Percentiles rank a stretch among this genome's conserved stretches.
phyloP scores from a whole-genome alignment of 1,140 invertebrate species.

The Akabosia matsudoensis region DNA sequence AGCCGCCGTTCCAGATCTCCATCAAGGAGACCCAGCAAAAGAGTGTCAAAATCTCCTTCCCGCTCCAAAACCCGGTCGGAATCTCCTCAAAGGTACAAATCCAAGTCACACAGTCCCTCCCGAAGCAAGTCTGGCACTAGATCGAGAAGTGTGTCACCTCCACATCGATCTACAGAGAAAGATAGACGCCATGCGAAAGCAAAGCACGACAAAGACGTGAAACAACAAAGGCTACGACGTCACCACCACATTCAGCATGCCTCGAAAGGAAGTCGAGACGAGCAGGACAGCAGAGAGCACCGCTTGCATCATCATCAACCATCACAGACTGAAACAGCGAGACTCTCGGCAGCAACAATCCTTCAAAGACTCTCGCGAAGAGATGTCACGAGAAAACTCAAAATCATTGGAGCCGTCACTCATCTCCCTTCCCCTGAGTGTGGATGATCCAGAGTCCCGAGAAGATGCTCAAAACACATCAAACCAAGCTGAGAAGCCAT shows the following conservation, averaged over 20 bases:
- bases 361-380: neutral
- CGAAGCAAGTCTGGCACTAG: slow-evolving; percentile 6
- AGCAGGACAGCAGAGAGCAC: neutral
- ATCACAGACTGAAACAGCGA: neutral
- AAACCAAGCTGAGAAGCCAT: neutral
- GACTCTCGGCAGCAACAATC: neutral
- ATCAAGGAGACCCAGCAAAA: neutral
- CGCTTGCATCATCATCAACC: neutral
- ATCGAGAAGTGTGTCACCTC: slow-evolving; percentile 5
- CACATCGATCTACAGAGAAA: neutral
- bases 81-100: neutral
- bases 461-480: neutral
- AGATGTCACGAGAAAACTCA: neutral
- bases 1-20: slow-evolving; percentile 6
- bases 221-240: neutral
- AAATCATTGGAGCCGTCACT: slow-evolving; percentile 10
- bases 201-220: slow-evolving; percentile 1
- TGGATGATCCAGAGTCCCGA: neutral
- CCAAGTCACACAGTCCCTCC: neutral
- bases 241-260: neutral
- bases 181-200: neutral
- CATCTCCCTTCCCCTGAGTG: neutral
- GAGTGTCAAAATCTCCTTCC: slow-evolving; percentile 4
- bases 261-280: neutral
- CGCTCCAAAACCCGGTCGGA: neutral